Percentiles rank a stretch among this genome's conserved stretches.
phyloP scores from a whole-genome alignment of 2,113 vertebrate species.

The Halcyon senegalensis region DNA sequence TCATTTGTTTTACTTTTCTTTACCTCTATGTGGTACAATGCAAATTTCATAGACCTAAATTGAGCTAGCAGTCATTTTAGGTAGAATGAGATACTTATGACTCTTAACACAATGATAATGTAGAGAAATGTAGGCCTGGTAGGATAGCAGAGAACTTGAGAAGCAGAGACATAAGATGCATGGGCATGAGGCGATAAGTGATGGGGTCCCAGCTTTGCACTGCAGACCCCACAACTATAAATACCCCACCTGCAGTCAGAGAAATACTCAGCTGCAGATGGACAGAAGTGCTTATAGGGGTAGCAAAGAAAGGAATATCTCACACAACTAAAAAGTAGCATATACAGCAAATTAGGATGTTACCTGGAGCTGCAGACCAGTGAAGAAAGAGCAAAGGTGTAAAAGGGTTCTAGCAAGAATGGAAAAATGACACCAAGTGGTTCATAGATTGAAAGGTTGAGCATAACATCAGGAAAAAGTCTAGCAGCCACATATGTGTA shows the following conservation, averaged over 20 bases:
- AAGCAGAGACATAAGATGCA: fast-evolving
- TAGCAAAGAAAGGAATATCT: neutral
- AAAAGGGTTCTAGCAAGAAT: neutral
- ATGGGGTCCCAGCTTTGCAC: neutral
- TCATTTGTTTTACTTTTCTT: neutral
- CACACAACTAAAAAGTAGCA: neutral
- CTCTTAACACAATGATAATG: neutral
- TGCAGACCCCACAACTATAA: neutral
- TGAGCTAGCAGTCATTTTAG: neutral
- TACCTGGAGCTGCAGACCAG: neutral
- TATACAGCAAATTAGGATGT: neutral
- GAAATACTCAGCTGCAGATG: neutral
- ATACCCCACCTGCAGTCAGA: neutral
- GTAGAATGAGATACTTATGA: neutral
- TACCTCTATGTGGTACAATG: neutral
- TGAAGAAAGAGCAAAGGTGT: neutral
- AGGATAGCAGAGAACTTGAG: neutral
- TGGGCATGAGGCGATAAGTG: fast-evolving
- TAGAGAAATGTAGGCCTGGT: neutral
- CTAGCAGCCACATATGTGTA: fast-evolving
- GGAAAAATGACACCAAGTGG: neutral
- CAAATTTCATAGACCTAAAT: neutral
- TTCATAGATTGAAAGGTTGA: fast-evolving
- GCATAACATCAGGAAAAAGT: neutral
- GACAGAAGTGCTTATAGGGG: neutral